phyloP scores from a whole-genome alignment of 2,113 vertebrate genomes.

The Semnornis frantzii region DNA sequence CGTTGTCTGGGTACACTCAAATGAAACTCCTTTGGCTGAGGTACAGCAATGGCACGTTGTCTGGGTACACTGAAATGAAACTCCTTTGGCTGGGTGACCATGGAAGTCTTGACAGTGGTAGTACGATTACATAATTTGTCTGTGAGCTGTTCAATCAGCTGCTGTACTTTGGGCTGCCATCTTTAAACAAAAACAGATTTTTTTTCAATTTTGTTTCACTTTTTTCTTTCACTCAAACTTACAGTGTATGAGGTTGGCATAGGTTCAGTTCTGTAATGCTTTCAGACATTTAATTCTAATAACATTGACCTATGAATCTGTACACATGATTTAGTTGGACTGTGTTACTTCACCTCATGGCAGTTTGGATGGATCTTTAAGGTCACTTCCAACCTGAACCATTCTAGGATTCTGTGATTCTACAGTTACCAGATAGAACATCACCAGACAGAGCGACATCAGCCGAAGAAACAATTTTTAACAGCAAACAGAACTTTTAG shows the following conservation, averaged over 20 bases:
- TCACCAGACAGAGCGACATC: not conserved
- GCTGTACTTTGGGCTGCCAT: constrained; percentile 84
- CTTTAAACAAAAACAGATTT: constrained; percentile 70
- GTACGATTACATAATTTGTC: constrained; percentile 13
- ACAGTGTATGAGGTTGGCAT: not conserved
- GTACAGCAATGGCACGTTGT: constrained; percentile 74
- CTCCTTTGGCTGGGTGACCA: constrained; percentile 80
- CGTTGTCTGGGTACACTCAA: constrained; percentile 82
- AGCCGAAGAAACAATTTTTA: not conserved
- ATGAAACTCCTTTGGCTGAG: constrained; percentile 83
- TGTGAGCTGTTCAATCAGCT: constrained; percentile 77
- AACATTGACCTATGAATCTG: not conserved
- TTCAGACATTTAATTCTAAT: not conserved
- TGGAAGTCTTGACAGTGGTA: constrained; percentile 64
- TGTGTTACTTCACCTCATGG: not conserved
- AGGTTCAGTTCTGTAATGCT: not conserved
- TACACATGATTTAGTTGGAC: not conserved
- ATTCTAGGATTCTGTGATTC: too few relatives aligned
- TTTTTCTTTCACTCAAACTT: not conserved
- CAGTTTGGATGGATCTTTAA: too few relatives aligned
- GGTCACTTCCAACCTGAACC: too few relatives aligned
- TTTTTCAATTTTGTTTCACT: not conserved
- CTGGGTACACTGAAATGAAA: constrained; percentile 85
- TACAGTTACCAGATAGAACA: too few relatives aligned
- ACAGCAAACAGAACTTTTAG: not conserved